Percentiles rank a stretch among this genome's conserved stretches.
These are phyloP conservation scores for Thelaira solivaga DNA, from an alignment of 2,888 invertebrate genomes.

Conservation along the genomic window DNA sequence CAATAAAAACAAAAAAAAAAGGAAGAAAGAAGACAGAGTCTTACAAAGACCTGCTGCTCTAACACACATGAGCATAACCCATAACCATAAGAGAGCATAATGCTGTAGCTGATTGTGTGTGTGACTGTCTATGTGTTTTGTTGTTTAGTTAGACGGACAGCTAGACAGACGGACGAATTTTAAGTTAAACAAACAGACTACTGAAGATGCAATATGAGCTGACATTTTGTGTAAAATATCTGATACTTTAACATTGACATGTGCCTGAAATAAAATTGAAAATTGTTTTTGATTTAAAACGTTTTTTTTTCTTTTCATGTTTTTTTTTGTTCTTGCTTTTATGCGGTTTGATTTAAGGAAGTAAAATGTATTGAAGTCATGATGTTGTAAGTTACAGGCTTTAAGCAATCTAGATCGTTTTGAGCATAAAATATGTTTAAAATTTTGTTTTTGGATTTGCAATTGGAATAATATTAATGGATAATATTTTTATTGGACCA, in stretches of 20 bases:
- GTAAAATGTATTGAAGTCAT: conserved; percentile 25
- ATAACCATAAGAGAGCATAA: not conserved
- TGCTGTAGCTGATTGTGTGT: not conserved
- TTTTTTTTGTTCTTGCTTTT: not conserved
- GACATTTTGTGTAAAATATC: conserved; percentile 60
- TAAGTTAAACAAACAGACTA: conserved; percentile 48
- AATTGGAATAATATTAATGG: conserved; percentile 22
- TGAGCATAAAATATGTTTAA: conserved; percentile 46
- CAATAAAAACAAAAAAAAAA: conserved; percentile 31
- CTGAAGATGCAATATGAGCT: conserved; percentile 56
- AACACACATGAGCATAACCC: conserved; percentile 1
- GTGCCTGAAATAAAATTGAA: conserved; percentile 63
- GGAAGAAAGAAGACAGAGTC: not conserved
- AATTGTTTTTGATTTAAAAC: conserved; percentile 61
- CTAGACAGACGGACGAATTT: not conserved
- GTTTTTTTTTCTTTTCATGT: conserved; percentile 15
- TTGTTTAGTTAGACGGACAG: not conserved
- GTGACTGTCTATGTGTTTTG: not conserved
- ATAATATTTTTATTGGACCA: not conserved
- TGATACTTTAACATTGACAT: conserved; percentile 61
- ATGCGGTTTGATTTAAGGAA: conserved; percentile 49
- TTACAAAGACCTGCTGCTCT: not conserved
- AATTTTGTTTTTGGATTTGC: conserved; percentile 15
- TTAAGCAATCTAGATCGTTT: conserved; percentile 57
- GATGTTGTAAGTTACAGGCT: conserved; percentile 18